Evolutionary conservation across 2,113 vertebrate genomes (phyloP).

Genomic region (Chaenogobius annularis): DNA sequence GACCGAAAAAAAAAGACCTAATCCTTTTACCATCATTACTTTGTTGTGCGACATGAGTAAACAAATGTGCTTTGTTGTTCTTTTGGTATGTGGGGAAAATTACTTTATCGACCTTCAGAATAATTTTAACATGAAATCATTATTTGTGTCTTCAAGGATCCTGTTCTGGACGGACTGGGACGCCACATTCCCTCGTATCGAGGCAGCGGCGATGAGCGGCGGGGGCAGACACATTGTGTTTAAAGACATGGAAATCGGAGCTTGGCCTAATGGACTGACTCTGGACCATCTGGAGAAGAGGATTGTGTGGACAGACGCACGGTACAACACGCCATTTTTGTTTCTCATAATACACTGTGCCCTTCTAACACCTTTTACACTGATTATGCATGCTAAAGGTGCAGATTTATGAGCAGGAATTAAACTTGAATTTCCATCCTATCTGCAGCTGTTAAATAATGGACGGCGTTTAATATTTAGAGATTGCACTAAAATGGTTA

Average conservation of each 20-base stretch:
- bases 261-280: constrained; percentile 97
- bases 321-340: constrained; percentile 70
- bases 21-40: neutral
- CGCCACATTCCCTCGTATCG: constrained; percentile 95
- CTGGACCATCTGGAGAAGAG: constrained; percentile 97
- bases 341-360: neutral
- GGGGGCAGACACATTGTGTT: constrained; percentile 91
- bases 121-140: too few relatives aligned
- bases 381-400: neutral
- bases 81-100: too few relatives aligned
- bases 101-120: too few relatives aligned
- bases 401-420: neutral
- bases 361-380: constrained; percentile 7
- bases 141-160: constrained; percentile 76
- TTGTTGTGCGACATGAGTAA: too few relatives aligned
- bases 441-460: constrained; percentile 43
- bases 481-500: constrained; percentile 21
- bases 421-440: constrained; percentile 5
- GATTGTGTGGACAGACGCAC: constrained; percentile 98
- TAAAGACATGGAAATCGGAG: constrained; percentile 97
- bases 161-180: constrained; percentile 99
- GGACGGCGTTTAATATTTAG: constrained; percentile 41
- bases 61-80: neutral
- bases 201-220: constrained; percentile 96
- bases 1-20: neutral